A percentile compares a stretch with the other conserved stretches of the same genome.
These are phyloP conservation scores for Picathartes gymnocephalus DNA, from an alignment of 2,113 vertebrate species.

Conservation along the genomic window DNA sequence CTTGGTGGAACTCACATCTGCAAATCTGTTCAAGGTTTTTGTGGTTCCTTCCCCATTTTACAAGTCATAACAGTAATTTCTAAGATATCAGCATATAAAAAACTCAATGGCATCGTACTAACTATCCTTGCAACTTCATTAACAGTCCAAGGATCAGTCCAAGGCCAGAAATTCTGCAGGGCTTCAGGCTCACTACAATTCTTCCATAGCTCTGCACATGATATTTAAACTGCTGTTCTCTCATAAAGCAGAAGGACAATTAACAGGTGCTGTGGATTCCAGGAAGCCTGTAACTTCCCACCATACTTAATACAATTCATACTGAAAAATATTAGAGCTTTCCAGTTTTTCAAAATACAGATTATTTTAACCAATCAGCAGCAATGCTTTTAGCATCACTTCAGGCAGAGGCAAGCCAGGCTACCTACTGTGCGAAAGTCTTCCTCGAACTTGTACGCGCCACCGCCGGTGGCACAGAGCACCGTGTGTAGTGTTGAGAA, in stretches of 20 bases:
- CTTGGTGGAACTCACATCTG: neutral
- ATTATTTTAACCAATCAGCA: neutral
- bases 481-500: conserved; percentile 83
- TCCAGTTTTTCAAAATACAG: neutral
- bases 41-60: neutral
- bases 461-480: conserved; percentile 82
- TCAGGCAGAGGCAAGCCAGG: neutral
- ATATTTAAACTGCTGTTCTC: neutral
- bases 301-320: neutral
- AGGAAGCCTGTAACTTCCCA: neutral
- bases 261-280: neutral
- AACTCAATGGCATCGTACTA: accelerated
- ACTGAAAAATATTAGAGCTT: neutral
- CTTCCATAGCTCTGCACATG: neutral
- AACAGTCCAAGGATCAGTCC: neutral
- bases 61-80: neutral
- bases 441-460: conserved; percentile 84
- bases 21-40: neutral
- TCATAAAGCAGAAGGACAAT: neutral
- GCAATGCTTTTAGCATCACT: neutral
- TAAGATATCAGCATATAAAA: neutral
- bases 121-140: neutral
- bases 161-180: neutral
- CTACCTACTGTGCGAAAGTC: conserved; percentile 82
- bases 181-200: neutral